Base-by-base conservation (phyloP, 2,888 invertebrate species). In the Pediacus dermestoides region DNA sequence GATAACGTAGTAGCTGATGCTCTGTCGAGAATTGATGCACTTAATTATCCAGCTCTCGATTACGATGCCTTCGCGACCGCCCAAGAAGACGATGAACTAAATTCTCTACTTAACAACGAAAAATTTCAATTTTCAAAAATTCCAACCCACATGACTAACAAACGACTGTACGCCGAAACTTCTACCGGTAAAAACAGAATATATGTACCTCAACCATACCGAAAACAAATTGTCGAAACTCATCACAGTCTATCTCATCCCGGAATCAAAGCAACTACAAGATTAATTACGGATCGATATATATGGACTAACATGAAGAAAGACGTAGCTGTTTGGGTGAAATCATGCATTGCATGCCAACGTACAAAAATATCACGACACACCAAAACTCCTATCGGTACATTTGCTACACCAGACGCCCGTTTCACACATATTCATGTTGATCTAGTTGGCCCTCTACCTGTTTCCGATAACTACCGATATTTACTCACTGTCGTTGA, bases 361-460 rank as follows among this genome's bases (percentile, higher is more conserved):
- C 7, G 25, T 9, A 4, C 21, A 22, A 34, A 34, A 23, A 23
- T 23, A n/a, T 6, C 3, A 3, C 10, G 34, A 7, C 25, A 34
- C 34, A 34, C 23, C 3, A 9, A 3, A 4, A 12, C 28, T 2
- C 28, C 28, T 4, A 6, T 28, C 8, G 4, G n/a, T 8, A 4
- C 3, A 2, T 12, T 28, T 28, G 10, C 8, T 14, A 11, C 13
- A 8, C 28, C 28, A 10, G 28, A 13, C 13, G 8, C 9, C 3
- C 27, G 34, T n/a, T 36, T 36, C 15, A 12, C 9, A 2, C 36
- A 36, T 23, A 18, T 36, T 34, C 32, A 36, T 12, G 8, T 50
- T 6, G 48, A 48, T 15, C 7, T 50, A 1, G 44, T 48, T 2
- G 51, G 46, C 2, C 49, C 51, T 3, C 30, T 49, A 9, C 44